Conservation (phyloP, 2,888 invertebrate genomes). For the Eurytoma californica region DNA sequence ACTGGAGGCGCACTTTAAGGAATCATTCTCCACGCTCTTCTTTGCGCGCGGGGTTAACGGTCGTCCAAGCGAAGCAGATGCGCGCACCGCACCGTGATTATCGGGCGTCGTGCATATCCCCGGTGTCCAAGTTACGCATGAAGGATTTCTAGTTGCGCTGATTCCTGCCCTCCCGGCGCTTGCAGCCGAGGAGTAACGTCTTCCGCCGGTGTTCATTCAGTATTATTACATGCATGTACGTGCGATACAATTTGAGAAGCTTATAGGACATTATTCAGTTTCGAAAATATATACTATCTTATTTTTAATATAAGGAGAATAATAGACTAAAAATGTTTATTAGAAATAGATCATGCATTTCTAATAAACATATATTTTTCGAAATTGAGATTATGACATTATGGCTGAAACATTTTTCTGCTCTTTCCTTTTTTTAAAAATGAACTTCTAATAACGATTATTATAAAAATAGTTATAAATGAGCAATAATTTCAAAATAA, state of each 20-base stretch:
- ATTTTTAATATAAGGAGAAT: neutral
- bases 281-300: neutral
- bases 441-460: neutral
- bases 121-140: neutral
- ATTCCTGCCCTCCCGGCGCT: neutral
- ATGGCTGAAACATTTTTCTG: neutral
- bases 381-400: conserved; percentile 8
- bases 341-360: neutral
- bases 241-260: conserved; percentile 25
- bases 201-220: neutral
- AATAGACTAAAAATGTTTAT: neutral
- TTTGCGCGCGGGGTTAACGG: conserved; percentile 30
- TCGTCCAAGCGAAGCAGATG: conserved; percentile 7
- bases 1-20: neutral
- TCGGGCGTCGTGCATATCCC: neutral
- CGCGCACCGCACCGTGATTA: neutral
- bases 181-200: neutral
- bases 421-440: neutral
- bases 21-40: conserved; percentile 47
- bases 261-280: conserved; percentile 43
- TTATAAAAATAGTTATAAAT: neutral
- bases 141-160: conserved; percentile 1
- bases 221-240: neutral
- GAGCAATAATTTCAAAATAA: neutral
- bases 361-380: neutral